Percentiles rank a stretch among this genome's conserved stretches.
These are phyloP conservation scores for Hyphantria cunea DNA, from an alignment of 1,140 invertebrate species.

Conservation along the genomic window DNA sequence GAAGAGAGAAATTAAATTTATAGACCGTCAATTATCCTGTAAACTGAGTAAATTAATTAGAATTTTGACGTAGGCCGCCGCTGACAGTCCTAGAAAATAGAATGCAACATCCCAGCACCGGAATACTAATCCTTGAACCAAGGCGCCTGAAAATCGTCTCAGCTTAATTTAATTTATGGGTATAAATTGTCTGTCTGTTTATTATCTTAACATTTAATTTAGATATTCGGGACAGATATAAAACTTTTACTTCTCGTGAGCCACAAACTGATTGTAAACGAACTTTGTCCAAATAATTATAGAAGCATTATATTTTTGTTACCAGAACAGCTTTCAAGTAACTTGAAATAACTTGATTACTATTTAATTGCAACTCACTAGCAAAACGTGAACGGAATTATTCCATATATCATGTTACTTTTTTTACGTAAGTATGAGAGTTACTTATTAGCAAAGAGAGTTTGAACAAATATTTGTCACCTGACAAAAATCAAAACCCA, in stretches of 20 bases:
- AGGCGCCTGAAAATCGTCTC: slow-evolving; percentile 1
- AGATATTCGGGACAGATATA: slow-evolving; percentile 11
- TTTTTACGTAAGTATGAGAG: no score
- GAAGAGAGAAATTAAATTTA: slow-evolving; percentile 25
- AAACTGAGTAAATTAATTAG: slow-evolving; percentile 26
- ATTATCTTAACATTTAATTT: slow-evolving; percentile 26
- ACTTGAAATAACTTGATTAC: neutral
- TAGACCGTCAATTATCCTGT: slow-evolving; percentile 19
- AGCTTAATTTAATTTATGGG: slow-evolving; percentile 28
- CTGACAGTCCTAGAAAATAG: slow-evolving; percentile 11
- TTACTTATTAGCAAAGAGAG: no score
- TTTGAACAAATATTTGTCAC: no score
- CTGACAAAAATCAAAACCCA: no score
- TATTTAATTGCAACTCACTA: neutral
- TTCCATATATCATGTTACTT: no score
- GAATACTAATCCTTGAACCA: slow-evolving; percentile 20
- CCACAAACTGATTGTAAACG: slow-evolving; percentile 6
- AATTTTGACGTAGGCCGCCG: slow-evolving; percentile 25
- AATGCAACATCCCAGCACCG: slow-evolving; percentile 6
- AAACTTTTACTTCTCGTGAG: slow-evolving; percentile 5
- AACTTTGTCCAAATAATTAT: slow-evolving; percentile 1
- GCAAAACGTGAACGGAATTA: no score
- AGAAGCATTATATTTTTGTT: neutral
- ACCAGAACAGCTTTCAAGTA: neutral
- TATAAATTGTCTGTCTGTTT: no score